Evolutionary conservation across 2,888 invertebrate genomes (phyloP).

Genomic region (Drosophila hamatofila): DNA sequence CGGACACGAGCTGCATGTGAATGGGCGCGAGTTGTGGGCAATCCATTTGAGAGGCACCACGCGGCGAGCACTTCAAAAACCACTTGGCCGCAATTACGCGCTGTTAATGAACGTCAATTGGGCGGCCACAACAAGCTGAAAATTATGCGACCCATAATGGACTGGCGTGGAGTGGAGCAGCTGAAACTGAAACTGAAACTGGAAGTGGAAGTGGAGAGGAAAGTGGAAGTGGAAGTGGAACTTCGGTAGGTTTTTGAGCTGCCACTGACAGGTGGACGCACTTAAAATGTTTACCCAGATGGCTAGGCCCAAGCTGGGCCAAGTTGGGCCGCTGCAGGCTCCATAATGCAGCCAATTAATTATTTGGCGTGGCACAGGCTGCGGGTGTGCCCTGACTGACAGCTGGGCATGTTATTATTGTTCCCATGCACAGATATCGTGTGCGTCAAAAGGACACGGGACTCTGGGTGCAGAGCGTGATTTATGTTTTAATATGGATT

Average conservation of each 20-base stretch:
- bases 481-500: slow-evolving; percentile 76
- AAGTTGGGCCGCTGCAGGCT: slow-evolving; percentile 5
- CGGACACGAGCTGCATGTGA: slow-evolving; percentile 16
- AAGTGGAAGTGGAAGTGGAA: slow-evolving; percentile 12
- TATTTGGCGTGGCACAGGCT: slow-evolving; percentile 55
- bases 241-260: slow-evolving; percentile 21
- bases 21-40: slow-evolving; percentile 36
- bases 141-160: slow-evolving; percentile 67
- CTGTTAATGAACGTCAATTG: slow-evolving; percentile 76
- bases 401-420: slow-evolving; percentile 72
- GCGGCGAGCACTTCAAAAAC: slow-evolving; percentile 48
- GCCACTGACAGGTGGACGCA: slow-evolving; percentile 54
- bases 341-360: slow-evolving; percentile 76
- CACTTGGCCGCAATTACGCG: slow-evolving; percentile 75
- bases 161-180: neutral
- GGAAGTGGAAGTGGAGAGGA: slow-evolving; percentile 9
- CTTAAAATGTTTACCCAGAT: slow-evolving; percentile 48
- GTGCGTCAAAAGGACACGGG: slow-evolving; percentile 19
- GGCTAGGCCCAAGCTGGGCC: neutral
- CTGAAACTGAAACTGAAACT: neutral
- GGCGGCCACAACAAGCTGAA: slow-evolving; percentile 75
- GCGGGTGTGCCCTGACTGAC: slow-evolving; percentile 66
- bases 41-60: slow-evolving; percentile 21
- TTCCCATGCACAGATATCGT: slow-evolving; percentile 42
- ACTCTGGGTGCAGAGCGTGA: slow-evolving; percentile 51